A percentile compares a stretch with the other conserved stretches of the same genome.
These are phyloP conservation scores for Falco punctatus DNA, from an alignment of 2,113 vertebrate genomes.

Conservation along the genomic window DNA sequence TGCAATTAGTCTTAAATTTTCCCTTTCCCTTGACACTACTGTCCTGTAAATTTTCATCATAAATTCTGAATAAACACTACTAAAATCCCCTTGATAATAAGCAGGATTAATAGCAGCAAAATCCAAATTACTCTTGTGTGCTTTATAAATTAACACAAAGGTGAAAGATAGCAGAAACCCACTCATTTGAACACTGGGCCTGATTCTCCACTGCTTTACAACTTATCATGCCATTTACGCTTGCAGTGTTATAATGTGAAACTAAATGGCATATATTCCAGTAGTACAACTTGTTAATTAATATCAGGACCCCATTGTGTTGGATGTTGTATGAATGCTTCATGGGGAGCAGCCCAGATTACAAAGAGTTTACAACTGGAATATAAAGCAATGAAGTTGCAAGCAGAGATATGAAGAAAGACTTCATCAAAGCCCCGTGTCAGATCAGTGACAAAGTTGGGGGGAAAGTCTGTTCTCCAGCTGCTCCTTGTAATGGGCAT, in stretches of 20 bases:
- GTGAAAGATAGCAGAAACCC: neutral
- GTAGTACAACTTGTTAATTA: neutral
- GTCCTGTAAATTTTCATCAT: slow-evolving; percentile 17
- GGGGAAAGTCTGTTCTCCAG: neutral
- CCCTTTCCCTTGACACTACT: neutral
- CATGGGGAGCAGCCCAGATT: neutral
- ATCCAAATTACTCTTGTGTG: neutral
- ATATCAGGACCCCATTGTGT: neutral
- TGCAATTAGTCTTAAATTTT: slow-evolving; percentile 31
- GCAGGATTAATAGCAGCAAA: slow-evolving; percentile 3
- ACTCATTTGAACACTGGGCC: neutral
- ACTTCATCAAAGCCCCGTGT: neutral
- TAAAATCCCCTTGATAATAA: slow-evolving; percentile 20
- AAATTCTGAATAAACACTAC: slow-evolving; percentile 22
- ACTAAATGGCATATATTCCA: neutral
- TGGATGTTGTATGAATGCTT: neutral
- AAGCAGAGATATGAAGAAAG: neutral
- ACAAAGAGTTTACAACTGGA: neutral
- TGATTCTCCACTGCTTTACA: neutral
- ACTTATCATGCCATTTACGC: neutral
- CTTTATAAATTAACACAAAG: slow-evolving; percentile 23
- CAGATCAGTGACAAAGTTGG: neutral
- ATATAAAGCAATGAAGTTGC: neutral
- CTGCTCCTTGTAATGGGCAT: neutral
- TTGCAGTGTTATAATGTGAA: neutral